Base-by-base conservation (phyloP, 2,888 invertebrate species). In the Drosophila anomelani region DNA sequence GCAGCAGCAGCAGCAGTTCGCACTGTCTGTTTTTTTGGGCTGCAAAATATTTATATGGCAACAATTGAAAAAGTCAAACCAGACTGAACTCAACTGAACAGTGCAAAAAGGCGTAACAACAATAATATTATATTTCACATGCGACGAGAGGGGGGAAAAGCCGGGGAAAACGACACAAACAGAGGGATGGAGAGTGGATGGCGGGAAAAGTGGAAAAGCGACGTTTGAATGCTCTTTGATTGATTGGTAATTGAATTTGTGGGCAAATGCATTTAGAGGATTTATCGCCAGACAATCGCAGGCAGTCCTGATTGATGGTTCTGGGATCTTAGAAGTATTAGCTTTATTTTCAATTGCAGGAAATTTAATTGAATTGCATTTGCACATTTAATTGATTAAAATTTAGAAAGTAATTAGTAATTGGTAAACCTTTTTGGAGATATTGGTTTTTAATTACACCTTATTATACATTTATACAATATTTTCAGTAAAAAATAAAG, bases 31-130 rank as follows among this genome's bases (percentile, higher is more conserved):
- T 77, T 67, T 75, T 55, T 73, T 74, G 66, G 36, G 4, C 41
- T 85, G 82, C 75, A 82, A 85, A 61, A 56, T 53, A 53, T 53
- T 53, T 53, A 83, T 83, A 60, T 44, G 79, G 73, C 57, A 80
- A 80, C 82, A 85, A 85, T 79, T 79, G 80, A 78, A 83, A 85
- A 85, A 83, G 82, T 73, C 80, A 46, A 57, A 59, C 69, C 53
- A 53, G 38, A 62, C 53, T 53, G 38, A 39, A 29, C 44, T 46
- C 23, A 9, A 46, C 44, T 23, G 7, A 29, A 8, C 39, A 26
- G 39, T 43, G 46, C 71, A 73, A 73, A 73, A 71, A 64, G 32
- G 32, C 43, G 53, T 63, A 63, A 54, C 46, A 68, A 68, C 68
- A 72, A 71, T 58, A 71, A 64, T 71, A 73, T 73, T 58, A 54